A percentile compares a stretch with the other conserved stretches of the same genome.
These are phyloP conservation scores for Channa striata DNA, from an alignment of 2,797 vertebrate species.

Conservation along the genomic window DNA sequence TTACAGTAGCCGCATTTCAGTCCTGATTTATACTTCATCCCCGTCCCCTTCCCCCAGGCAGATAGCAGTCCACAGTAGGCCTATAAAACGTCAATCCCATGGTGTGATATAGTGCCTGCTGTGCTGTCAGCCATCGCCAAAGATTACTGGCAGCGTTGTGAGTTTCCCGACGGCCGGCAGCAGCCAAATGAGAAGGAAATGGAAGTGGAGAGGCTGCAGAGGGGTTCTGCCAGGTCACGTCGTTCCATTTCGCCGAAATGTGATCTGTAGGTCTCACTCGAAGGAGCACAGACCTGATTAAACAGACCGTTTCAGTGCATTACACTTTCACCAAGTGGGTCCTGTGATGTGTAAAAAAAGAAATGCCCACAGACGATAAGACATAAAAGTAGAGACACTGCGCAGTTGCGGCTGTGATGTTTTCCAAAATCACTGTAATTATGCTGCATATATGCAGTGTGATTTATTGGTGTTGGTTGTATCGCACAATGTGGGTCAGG, in stretches of 20 bases:
- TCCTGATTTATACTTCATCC: slow-evolving; percentile 54
- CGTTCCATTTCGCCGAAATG: slow-evolving; percentile 46
- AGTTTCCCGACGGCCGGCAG: slow-evolving; percentile 48
- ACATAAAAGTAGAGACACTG: not conserved
- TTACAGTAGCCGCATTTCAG: slow-evolving; percentile 62
- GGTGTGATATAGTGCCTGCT: slow-evolving; percentile 66
- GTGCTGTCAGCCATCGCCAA: slow-evolving; percentile 66
- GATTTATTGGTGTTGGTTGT: slow-evolving; percentile 1
- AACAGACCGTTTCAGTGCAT: slow-evolving; percentile 11
- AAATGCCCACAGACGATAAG: not conserved
- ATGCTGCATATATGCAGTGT: not conserved
- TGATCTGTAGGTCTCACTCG: slow-evolving; percentile 39
- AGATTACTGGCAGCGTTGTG: slow-evolving; percentile 63
- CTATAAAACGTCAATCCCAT: slow-evolving; percentile 62
- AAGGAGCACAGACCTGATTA: slow-evolving; percentile 15
- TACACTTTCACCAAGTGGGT: not conserved
- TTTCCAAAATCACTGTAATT: not conserved
- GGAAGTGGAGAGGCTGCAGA: slow-evolving; percentile 39
- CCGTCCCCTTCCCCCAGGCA: slow-evolving; percentile 45
- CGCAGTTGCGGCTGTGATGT: not conserved
- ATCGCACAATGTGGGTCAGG: slow-evolving; percentile 45
- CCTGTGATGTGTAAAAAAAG: not conserved
- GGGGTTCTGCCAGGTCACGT: slow-evolving; percentile 52
- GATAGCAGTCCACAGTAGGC: slow-evolving; percentile 52
- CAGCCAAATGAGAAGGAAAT: slow-evolving; percentile 56